Evolutionary conservation across 2,797 vertebrate genomes (phyloP).

Genomic region (Intellagama lesueurii): DNA sequence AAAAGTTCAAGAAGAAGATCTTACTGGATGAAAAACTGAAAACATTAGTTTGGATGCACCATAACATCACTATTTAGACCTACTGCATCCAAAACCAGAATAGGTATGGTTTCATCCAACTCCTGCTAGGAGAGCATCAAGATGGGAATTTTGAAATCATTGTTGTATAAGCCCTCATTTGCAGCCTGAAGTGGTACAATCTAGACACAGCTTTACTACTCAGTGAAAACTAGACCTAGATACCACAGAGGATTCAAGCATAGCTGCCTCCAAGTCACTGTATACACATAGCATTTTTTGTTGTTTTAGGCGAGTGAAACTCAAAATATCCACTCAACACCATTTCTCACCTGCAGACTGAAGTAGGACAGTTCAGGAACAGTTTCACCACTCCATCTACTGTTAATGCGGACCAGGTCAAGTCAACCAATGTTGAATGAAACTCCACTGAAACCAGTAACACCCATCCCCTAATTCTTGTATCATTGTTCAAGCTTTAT

Average conservation of each 20-base stretch:
- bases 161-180: not conserved
- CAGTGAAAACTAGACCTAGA: not conserved
- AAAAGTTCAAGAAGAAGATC: no score
- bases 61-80: not conserved
- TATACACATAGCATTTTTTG: not conserved
- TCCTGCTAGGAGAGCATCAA: no score
- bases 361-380: not conserved
- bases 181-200: not conserved
- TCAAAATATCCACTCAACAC: not conserved
- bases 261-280: not conserved
- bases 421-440: not conserved
- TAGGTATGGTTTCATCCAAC: no score
- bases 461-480: not conserved
- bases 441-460: not conserved
- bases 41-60: no score
- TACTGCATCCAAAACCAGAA: not conserved
- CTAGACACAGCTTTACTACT: not conserved
- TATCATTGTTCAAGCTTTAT: no score
- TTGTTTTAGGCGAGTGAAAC: no score
- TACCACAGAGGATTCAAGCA: not conserved
- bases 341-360: not conserved
- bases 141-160: not conserved
- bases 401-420: not conserved
- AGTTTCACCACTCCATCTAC: not conserved
- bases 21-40: no score